These are phyloP conservation scores for Heteronetta atricapilla DNA, from an alignment of 2,113 vertebrate genomes.

Conservation along the genomic window DNA sequence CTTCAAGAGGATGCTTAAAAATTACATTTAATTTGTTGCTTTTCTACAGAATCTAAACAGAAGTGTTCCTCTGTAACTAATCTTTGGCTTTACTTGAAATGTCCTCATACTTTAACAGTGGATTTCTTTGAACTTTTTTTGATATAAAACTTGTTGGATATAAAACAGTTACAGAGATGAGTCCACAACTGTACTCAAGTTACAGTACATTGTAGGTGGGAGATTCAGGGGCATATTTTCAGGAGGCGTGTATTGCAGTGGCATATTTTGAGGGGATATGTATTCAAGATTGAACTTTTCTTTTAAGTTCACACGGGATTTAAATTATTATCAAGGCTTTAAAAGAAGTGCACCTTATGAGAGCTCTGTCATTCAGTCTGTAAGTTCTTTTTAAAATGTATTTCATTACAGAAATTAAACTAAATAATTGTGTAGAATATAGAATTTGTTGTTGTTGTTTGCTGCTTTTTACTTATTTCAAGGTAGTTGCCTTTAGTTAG, in stretches of 20 bases:
- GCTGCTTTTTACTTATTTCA: not conserved
- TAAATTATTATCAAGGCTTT: not conserved
- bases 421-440: not conserved
- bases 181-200: rapidly evolving
- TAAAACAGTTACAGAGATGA: not conserved
- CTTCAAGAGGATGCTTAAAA: not conserved
- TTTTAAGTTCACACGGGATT: not conserved
- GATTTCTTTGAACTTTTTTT: not conserved
- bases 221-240: not conserved
- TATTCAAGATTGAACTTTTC: not conserved
- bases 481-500: not conserved
- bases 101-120: not conserved
- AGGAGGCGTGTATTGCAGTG: not conserved
- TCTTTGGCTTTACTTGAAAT: not conserved
- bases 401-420: not conserved
- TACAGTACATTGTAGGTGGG: not conserved
- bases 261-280: not conserved
- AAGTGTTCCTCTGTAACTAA: not conserved
- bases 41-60: not conserved
- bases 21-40: not conserved
- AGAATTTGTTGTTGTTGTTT: not conserved
- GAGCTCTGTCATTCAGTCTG: not conserved
- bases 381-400: not conserved
- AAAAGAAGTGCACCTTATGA: rapidly evolving
- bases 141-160: not conserved